Percentiles rank a stretch among this genome's conserved stretches.
Conservation (phyloP, 2,888 invertebrate genomes). For the Lordiphosa andalusiaca region DNA sequence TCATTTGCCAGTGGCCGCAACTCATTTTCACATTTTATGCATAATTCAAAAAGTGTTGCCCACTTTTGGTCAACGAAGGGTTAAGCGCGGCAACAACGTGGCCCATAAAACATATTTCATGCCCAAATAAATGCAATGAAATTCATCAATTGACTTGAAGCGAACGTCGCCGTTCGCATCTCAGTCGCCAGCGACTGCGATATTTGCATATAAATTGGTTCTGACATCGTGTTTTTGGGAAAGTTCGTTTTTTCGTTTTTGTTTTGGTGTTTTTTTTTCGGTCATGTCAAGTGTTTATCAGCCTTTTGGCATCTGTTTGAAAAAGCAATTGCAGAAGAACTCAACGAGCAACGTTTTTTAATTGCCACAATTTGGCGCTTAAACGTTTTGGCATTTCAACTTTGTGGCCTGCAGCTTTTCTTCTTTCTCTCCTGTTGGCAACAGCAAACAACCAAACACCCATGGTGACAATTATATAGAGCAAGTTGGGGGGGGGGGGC, state of each 20-base stretch:
- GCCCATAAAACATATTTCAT: constrained; percentile 52
- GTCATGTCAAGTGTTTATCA: constrained; percentile 56
- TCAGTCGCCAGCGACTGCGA: constrained; percentile 34
- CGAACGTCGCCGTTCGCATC: constrained; percentile 31
- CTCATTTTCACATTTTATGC: constrained; percentile 65
- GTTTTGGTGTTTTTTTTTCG: constrained; percentile 20
- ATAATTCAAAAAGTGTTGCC: constrained; percentile 61
- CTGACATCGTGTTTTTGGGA: constrained; percentile 47
- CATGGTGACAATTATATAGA: constrained; percentile 76
- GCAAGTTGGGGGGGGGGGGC: constrained; percentile 24
- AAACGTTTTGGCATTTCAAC: constrained; percentile 63
- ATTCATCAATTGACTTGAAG: constrained; percentile 66
- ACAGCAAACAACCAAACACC: constrained; percentile 56
- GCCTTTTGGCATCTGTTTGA: constrained; percentile 59
- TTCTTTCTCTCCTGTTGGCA: constrained; percentile 23
- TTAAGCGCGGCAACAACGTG: constrained; percentile 34
- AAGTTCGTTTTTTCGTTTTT: constrained; percentile 11
- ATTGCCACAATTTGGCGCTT: constrained; percentile 65
- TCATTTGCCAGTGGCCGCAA: constrained; percentile 45
- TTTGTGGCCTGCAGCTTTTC: constrained; percentile 7
- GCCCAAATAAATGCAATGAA: constrained; percentile 71
- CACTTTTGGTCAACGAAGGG: constrained; percentile 48
- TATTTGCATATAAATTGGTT: constrained; percentile 78
- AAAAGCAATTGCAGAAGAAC: constrained; percentile 47
- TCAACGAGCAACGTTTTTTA: constrained; percentile 50